Evolutionary conservation across 1,140 invertebrate species (phyloP).

Genomic region (Ceratina japonica): DNA sequence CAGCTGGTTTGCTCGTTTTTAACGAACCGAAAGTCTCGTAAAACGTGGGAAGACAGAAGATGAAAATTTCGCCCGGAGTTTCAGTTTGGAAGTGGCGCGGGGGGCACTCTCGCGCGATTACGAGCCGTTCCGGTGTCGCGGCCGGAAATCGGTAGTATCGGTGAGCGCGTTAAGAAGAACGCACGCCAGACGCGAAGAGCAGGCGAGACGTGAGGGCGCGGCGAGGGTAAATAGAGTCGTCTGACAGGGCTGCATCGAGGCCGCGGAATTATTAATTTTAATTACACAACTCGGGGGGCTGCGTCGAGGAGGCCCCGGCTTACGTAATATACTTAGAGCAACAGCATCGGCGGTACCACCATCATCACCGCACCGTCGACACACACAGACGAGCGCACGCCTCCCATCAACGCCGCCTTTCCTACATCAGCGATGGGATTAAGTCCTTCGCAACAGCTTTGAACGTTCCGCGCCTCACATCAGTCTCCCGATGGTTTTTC

Average conservation of each 20-base stretch:
- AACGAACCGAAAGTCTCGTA: neutral
- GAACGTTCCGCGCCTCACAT: too few species aligned
- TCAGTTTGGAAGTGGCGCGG: neutral
- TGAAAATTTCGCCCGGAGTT: neutral
- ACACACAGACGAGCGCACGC: constrained; percentile 34
- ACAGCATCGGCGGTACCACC: constrained; percentile 58
- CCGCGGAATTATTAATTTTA: constrained; percentile 67
- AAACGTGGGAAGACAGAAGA: neutral
- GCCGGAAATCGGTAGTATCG: neutral
- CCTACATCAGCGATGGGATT: neutral
- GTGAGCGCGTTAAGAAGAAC: too few species aligned
- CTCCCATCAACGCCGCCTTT: constrained; percentile 43
- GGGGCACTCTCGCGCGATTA: constrained; percentile 1
- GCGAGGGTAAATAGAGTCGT: too few species aligned
- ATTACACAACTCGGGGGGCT: constrained; percentile 64
- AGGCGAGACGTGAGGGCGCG: neutral
- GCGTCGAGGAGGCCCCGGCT: constrained; percentile 59
- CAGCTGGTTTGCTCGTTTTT: too few species aligned
- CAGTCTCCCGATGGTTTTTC: too few species aligned
- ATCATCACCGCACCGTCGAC: neutral
- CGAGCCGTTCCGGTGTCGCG: neutral
- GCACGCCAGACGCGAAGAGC: neutral
- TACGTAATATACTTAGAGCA: constrained; percentile 65
- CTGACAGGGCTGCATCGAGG: constrained; percentile 62
- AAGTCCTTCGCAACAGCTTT: too few species aligned